Percentiles rank a stretch among this genome's conserved stretches.
Evolutionary conservation across 2,888 invertebrate genomes (phyloP).

Genomic region (Apotomis capreana): DNA sequence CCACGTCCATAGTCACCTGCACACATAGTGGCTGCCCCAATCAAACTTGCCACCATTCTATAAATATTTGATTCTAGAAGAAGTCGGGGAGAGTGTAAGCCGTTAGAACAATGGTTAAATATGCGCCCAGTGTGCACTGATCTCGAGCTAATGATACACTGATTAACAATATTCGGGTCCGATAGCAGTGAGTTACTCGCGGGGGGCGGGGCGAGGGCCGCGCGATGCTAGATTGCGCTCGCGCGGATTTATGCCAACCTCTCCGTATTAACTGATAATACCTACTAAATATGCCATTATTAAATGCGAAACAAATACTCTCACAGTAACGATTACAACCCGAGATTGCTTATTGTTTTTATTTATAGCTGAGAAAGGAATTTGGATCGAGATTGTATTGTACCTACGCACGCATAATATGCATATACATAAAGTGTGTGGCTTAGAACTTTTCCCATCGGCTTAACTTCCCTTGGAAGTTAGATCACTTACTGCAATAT

Average conservation of each 20-base stretch:
- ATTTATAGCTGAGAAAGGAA: slow-evolving; percentile 73
- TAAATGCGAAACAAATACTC: slow-evolving; percentile 80
- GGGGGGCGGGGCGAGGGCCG: slow-evolving; percentile 66
- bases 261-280: slow-evolving; percentile 81
- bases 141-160: slow-evolving; percentile 78
- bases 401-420: not conserved
- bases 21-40: too few relatives aligned
- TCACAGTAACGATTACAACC: slow-evolving; percentile 55
- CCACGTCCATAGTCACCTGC: too few relatives aligned
- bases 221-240: slow-evolving; percentile 77
- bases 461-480: not conserved
- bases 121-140: slow-evolving; percentile 59
- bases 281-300: slow-evolving; percentile 82
- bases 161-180: slow-evolving; percentile 83
- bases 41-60: too few relatives aligned
- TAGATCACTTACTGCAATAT: too few relatives aligned
- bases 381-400: slow-evolving; percentile 52
- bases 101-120: slow-evolving; percentile 35
- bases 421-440: slow-evolving; percentile 15
- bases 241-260: slow-evolving; percentile 79
- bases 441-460: not conserved
- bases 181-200: slow-evolving; percentile 79
- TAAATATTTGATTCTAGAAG: too few relatives aligned
- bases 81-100: not conserved
- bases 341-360: slow-evolving; percentile 55